phyloP scores from a whole-genome alignment of 2,888 invertebrate species.

The Xylota sylvarum region DNA sequence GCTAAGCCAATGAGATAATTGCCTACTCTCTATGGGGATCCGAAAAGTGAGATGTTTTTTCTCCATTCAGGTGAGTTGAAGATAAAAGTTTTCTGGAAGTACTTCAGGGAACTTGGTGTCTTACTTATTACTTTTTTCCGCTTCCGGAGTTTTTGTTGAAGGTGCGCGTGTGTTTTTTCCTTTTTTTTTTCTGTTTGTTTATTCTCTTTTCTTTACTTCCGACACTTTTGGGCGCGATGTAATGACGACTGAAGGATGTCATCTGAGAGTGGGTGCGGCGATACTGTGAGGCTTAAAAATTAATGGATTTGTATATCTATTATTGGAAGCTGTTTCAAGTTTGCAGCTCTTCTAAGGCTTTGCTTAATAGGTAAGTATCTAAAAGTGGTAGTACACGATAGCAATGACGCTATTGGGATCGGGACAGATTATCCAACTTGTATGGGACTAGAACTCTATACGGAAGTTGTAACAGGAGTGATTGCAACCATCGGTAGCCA shows the following conservation, averaged over 20 bases:
- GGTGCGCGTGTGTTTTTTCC: constrained; percentile 4
- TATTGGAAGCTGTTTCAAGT: too few relatives aligned
- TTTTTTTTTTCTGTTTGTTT: constrained; percentile 17
- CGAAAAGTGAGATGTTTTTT: constrained; percentile 4
- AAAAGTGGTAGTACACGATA: too few relatives aligned
- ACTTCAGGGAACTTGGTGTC: neutral
- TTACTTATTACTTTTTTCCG: constrained; percentile 1
- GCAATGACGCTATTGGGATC: too few relatives aligned
- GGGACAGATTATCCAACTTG: too few relatives aligned
- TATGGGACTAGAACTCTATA: too few relatives aligned
- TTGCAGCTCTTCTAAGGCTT: too few relatives aligned
- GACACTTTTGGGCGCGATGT: constrained; percentile 14
- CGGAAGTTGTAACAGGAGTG: too few relatives aligned
- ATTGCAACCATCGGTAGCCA: too few relatives aligned
- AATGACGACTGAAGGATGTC: neutral
- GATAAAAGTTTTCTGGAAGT: constrained; percentile 35
- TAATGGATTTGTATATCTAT: neutral
- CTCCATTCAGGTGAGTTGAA: constrained; percentile 20
- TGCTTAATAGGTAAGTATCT: too few relatives aligned
- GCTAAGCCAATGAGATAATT: constrained; percentile 45
- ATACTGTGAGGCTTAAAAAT: neutral
- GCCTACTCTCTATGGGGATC: neutral
- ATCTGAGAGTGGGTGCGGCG: neutral
- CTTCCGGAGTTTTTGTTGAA: constrained; percentile 1
- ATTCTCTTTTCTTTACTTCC: constrained; percentile 6